These are phyloP conservation scores for Pseudachorutes palmiensis DNA, from an alignment of 1,140 invertebrate genomes.

Conservation along the genomic window DNA sequence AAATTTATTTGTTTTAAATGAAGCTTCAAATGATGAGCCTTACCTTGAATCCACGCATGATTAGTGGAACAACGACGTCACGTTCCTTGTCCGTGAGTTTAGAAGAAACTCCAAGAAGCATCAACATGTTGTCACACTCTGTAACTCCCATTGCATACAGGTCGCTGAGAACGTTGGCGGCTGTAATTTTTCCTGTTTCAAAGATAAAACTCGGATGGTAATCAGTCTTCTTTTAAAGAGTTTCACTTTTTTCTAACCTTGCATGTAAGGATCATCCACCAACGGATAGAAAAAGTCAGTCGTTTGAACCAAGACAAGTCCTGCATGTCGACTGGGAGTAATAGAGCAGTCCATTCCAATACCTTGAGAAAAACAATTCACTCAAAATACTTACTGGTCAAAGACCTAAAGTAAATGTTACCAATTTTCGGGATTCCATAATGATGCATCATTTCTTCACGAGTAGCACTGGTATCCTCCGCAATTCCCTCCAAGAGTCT, in stretches of 20 bases:
- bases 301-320: conserved; percentile 90
- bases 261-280: conserved; percentile 97
- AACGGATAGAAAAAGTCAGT: conserved; percentile 98
- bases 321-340: conserved; percentile 82
- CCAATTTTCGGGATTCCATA: conserved; percentile 76
- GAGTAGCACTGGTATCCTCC: conserved; percentile 59
- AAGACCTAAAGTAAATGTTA: conserved; percentile 42
- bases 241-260: conserved; percentile 55
- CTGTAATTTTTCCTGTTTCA: conserved; percentile 88
- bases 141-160: conserved; percentile 98
- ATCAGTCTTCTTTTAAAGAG: conserved; percentile 31
- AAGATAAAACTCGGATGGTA: background rate
- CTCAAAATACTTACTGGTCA: background rate
- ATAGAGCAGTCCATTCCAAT: conserved; percentile 87
- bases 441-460: conserved; percentile 74
- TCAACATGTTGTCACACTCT: conserved; percentile 98
- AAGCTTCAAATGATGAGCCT: background rate
- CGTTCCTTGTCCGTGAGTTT: conserved; percentile 95
- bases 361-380: conserved; percentile 49
- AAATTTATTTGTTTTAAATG: background rate
- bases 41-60: conserved; percentile 86
- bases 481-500: conserved; percentile 93
- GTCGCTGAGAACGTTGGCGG: conserved; percentile 97
- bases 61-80: conserved; percentile 87
- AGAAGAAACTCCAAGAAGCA: conserved; percentile 86